These are phyloP conservation scores for Heliconius eleuchia DNA, from an alignment of 1,140 invertebrate species.

Conservation along the genomic window DNA sequence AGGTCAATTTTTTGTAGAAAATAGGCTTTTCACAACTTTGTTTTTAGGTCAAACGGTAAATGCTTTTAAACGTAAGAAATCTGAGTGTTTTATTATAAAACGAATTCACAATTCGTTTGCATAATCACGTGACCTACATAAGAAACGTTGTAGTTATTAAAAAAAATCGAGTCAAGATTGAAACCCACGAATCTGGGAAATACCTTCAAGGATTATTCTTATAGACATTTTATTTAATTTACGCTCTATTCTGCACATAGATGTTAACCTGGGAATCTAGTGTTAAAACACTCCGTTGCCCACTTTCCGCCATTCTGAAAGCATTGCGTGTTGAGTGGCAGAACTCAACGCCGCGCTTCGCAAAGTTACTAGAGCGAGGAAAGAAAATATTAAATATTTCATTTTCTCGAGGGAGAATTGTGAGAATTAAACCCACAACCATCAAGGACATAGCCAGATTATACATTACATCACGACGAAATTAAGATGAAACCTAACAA, in stretches of 20 bases:
- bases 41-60: slow-evolving; percentile 12
- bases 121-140: slow-evolving; percentile 12
- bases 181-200: neutral
- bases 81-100: slow-evolving; percentile 4
- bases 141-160: neutral
- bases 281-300: no score
- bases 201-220: neutral
- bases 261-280: no score
- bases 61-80: slow-evolving; percentile 11
- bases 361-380: no score
- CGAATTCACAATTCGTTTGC: neutral
- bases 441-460: no score
- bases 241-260: no score
- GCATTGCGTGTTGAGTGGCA: no score
- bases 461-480: no score
- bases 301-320: no score
- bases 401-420: neutral
- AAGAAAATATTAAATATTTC: neutral
- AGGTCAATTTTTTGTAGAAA: slow-evolving; percentile 9
- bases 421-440: no score
- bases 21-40: slow-evolving; percentile 12
- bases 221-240: no score
- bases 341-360: no score
- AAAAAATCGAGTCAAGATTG: neutral
- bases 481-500: no score